Base-by-base conservation (phyloP, 2,113 vertebrate species). In the Cathartes aura region DNA sequence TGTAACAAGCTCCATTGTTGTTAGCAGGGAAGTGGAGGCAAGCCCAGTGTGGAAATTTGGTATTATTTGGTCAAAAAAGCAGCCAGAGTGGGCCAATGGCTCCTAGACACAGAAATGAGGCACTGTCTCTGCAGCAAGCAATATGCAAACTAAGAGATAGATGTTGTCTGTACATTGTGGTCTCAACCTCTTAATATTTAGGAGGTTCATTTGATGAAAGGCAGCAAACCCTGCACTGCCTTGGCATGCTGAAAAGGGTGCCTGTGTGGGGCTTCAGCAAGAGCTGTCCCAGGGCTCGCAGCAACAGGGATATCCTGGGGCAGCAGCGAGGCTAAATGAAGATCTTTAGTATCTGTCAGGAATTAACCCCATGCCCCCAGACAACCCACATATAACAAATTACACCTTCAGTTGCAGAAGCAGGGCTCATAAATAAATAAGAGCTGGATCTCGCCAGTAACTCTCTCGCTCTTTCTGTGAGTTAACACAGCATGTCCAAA, bases 101-200 rank as follows among this genome's bases (percentile, higher is more conserved):
- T 82, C 12, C 58, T 23, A 45, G 64, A 74, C 36, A 81, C 15
- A 38, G 38, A 63, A 26, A 34, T 0, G 3, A 56, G 21, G 56
- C 2, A 7, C 3, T 8, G 45, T 4, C 42, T 59, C 56, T 14
- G 38, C 80, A 76, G 36, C 3, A 3, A 66, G 29, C 1, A 0
- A 70, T 8, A 55, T 2, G 27, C 34, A 78, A 79, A 64, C 52
- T 30, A 43, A 50, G 36, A 40, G 32, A 45, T 34, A 75, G 78
- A 40, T 22, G 48, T 30, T 6, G 3, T 36, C 47, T 67, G 59
- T 4, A 56, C 21, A 17, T 1, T 29, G 27, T 1, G 4, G 36
- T 43, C 50, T 60, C 67, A 68, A 29, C 3, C 22, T 43, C 50
- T 70, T 47, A 53, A 43, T 53, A 86, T 21, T 38, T 60, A 23